Evolutionary conservation across 2,113 vertebrate species (phyloP).

Genomic region (Centrocercus urophasianus): DNA sequence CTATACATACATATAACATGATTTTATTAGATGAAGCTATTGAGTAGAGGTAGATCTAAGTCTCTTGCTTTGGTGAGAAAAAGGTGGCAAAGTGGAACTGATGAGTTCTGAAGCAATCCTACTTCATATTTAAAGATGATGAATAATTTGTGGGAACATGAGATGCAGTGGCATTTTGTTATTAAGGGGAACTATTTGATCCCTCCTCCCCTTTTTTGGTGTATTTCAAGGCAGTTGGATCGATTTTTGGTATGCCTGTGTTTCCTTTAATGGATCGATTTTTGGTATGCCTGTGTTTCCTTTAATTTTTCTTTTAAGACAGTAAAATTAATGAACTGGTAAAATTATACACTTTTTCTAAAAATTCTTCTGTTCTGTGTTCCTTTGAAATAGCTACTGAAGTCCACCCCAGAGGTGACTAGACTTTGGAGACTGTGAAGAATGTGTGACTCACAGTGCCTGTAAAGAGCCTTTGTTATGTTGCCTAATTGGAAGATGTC

Average conservation of each 20-base stretch:
- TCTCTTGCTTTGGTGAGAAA: background rate
- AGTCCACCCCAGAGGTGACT: constrained; percentile 34
- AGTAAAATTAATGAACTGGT: background rate
- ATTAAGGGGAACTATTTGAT: too few relatives aligned
- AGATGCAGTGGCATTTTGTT: background rate
- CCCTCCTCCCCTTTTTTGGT: background rate
- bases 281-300: background rate
- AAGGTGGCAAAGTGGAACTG: background rate
- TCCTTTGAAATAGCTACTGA: background rate
- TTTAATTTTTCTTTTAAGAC: background rate
- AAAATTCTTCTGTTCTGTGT: background rate
- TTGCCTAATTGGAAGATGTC: constrained; percentile 67
- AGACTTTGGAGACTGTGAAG: constrained; percentile 52
- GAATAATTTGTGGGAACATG: background rate
- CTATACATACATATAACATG: background rate
- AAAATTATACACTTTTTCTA: background rate
- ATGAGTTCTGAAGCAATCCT: background rate
- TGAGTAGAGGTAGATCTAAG: background rate
- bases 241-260: background rate
- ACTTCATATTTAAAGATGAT: background rate
- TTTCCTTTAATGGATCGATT: too few relatives aligned
- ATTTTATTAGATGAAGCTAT: background rate
- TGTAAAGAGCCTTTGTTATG: constrained; percentile 55
- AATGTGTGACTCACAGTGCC: constrained; percentile 56
- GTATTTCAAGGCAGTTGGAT: background rate